These are phyloP conservation scores for Limnephilus marmoratus DNA, from an alignment of 2,888 invertebrate species.

Conservation along the genomic window DNA sequence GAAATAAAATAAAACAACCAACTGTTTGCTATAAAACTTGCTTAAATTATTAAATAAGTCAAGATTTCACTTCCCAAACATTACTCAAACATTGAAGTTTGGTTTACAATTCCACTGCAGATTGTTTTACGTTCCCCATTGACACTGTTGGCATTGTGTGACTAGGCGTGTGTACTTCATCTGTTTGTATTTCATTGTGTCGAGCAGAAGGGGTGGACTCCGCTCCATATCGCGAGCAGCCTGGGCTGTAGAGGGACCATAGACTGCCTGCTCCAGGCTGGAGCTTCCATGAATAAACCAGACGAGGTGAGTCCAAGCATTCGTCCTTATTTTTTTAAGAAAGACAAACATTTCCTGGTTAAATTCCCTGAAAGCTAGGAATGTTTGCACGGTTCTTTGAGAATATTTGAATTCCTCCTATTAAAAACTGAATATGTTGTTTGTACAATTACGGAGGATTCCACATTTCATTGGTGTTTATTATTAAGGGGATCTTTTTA, in stretches of 20 bases:
- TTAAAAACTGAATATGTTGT: no score
- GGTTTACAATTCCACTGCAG: not conserved
- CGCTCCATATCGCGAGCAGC: constrained; percentile 83
- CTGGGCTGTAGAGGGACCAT: constrained; percentile 84
- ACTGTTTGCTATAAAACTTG: not conserved
- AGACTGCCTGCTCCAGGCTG: constrained; percentile 81
- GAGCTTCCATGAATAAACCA: constrained; percentile 81
- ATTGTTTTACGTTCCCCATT: not conserved
- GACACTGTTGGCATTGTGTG: not conserved
- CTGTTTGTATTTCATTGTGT: not conserved
- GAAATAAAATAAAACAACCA: not conserved
- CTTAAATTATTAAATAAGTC: not conserved
- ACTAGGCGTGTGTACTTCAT: constrained; percentile 1
- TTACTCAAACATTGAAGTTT: not conserved
- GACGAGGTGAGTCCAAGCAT: constrained; percentile 79
- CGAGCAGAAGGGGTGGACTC: constrained; percentile 81
- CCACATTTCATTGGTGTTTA: no score
- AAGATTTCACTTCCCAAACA: not conserved
- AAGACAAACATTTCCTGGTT: no score
- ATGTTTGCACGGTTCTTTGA: no score
- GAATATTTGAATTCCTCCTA: no score
- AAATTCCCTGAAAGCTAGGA: no score
- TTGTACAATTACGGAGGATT: no score
- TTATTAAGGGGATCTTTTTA: no score
- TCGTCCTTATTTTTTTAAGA: not conserved